Base-by-base conservation (phyloP, 2,797 vertebrate species). In the Typhlichthys eigenmanni region DNA sequence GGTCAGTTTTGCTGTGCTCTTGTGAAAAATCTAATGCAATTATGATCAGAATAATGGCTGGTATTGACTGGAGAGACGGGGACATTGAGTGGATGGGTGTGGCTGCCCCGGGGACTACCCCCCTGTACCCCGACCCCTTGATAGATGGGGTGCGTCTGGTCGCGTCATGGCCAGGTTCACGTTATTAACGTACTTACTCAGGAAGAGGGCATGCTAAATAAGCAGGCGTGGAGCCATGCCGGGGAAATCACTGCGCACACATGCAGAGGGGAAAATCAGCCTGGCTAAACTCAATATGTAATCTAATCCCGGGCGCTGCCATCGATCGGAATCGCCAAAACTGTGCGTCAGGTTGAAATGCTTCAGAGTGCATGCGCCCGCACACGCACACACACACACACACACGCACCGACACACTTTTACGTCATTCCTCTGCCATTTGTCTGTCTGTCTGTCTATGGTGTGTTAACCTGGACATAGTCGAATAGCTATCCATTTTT, bases 271-370 rank as follows among this genome's bases (percentile, higher is more conserved):
- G 71, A 61, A 82, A 87, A 82, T 81, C 86, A 87, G 72, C 80
- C 60, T 72, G 58, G 69, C 81, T 78, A 87, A 90, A 92, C 88
- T 91, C 82, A 86, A 91, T 92, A 91, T 91, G 91, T 88, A 90
- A 92, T 86, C 79, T 79, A 90, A 92, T 85, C 87, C 88, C 66
- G 77, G 75, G 83, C 76, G 83, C 79, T 78, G 80, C 82, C 78
- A 90, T 91, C 79, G 85, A 89, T 90, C 72, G 72, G 79, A 83
- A 85, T 68, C 76, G 66, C 69, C 68, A 62, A 80, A 59, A 80
- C 34, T 38, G 34, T 71, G 78, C 69, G 83, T 69, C 78, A 66
- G 57, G 72, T 69, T 76, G 47, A 47, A 43, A 64, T 69, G 79
- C 75, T 69, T 63, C 19, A 19, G 69, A 82, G 57, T 47, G 4